A percentile compares a stretch with the other conserved stretches of the same genome.
Conservation (phyloP, 2,797 vertebrate genomes). For the Pygocentrus nattereri region DNA sequence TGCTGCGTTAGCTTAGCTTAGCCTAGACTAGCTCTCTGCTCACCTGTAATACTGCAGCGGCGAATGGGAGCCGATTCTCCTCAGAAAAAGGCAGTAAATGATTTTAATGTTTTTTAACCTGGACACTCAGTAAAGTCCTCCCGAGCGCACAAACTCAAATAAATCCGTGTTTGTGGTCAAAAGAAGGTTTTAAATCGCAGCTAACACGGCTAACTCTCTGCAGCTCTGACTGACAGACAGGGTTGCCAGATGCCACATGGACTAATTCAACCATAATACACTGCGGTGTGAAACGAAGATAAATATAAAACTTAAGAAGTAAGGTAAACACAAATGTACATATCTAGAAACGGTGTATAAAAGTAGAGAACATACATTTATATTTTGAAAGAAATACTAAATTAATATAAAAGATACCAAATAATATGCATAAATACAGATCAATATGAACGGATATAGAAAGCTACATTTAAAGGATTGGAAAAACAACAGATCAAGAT, state of each 20-base stretch:
- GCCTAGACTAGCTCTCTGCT: neutral
- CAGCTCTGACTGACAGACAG: neutral
- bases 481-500: too few relatives aligned
- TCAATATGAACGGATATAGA: too few relatives aligned
- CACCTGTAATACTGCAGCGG: neutral
- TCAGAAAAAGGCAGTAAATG: neutral
- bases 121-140: neutral
- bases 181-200: neutral
- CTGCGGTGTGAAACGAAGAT: too few relatives aligned
- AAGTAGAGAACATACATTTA: too few relatives aligned
- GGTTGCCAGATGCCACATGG: slow-evolving; percentile 1
- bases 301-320: too few relatives aligned
- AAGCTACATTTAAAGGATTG: too few relatives aligned
- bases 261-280: neutral
- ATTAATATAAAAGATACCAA: too few relatives aligned
- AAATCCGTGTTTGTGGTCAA: neutral
- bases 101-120: neutral
- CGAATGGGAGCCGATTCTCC: neutral
- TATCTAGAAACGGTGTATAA: neutral
- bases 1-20: neutral
- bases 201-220: neutral
- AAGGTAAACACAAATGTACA: neutral
- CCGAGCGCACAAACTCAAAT: neutral
- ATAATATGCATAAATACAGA: too few relatives aligned
- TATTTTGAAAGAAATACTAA: too few relatives aligned